Percentiles rank a stretch among this genome's conserved stretches.
Conservation (phyloP, 2,113 vertebrate species). For the Camarhynchus parvulus region DNA sequence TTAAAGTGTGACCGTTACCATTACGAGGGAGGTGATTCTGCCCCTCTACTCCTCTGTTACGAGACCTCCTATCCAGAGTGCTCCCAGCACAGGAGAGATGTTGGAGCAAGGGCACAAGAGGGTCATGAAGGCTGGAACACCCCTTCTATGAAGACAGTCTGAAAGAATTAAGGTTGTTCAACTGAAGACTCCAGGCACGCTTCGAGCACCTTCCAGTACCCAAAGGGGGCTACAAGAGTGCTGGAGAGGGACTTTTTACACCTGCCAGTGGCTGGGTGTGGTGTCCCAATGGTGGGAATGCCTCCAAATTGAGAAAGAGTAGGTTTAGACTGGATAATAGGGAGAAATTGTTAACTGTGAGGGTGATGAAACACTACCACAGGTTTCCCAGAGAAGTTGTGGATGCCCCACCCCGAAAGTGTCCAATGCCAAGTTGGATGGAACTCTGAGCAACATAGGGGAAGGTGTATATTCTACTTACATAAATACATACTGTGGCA, state of each 20-base stretch:
- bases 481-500: background rate
- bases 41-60: background rate
- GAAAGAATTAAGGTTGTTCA: background rate
- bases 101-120: background rate
- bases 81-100: no score
- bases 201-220: no score
- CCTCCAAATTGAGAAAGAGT: background rate
- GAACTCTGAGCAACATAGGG: background rate
- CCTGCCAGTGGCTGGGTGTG: no score
- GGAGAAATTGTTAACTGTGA: background rate
- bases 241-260: background rate
- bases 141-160: background rate
- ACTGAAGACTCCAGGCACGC: background rate
- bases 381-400: background rate
- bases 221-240: background rate
- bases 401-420: background rate
- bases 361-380: background rate
- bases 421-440: background rate
- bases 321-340: background rate
- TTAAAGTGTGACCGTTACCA: background rate
- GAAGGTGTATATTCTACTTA: background rate
- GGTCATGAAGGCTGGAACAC: background rate
- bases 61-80: background rate
- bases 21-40: background rate
- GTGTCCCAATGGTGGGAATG: background rate